phyloP scores from a whole-genome alignment of 1,140 invertebrate genomes.

The Coptotermes formosanus region DNA sequence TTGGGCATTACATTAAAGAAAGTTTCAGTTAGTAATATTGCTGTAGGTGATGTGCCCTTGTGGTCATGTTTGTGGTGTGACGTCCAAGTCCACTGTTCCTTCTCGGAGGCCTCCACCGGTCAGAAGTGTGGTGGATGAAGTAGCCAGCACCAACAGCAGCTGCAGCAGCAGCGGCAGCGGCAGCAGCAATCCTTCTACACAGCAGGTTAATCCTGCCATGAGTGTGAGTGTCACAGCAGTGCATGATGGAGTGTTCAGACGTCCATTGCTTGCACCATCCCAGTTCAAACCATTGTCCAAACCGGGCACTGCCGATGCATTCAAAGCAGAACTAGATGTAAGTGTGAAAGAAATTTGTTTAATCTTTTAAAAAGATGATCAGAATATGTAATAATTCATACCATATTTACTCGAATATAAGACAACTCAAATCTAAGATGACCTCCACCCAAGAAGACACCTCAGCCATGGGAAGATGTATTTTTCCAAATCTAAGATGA shows the following conservation, averaged over 20 bases:
- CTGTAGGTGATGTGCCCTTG: constrained; percentile 47
- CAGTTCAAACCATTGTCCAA: constrained; percentile 23
- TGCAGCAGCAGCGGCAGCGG: no score
- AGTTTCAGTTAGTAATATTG: not conserved
- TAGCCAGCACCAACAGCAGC: not conserved
- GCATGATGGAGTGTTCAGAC: constrained; percentile 32
- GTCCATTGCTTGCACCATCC: constrained; percentile 30
- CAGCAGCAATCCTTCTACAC: not conserved
- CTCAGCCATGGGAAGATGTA: no score
- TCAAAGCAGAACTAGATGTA: constrained; percentile 58
- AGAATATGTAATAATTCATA: not conserved
- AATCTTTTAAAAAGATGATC: not conserved
- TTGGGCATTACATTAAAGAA: no score
- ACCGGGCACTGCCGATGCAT: constrained; percentile 45
- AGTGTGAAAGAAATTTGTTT: constrained; percentile 36
- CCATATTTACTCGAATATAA: no score
- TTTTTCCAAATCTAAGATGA: no score
- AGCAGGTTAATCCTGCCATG: not conserved
- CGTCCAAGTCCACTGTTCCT: constrained; percentile 18
- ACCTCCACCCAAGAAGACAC: no score
- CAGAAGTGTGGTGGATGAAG: not conserved
- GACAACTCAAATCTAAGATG: no score
- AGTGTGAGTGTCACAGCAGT: constrained; percentile 9
- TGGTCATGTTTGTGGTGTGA: constrained; percentile 52
- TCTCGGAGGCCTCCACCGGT: not conserved